Conservation (phyloP, 2,888 invertebrate genomes). For the Chymomyza procnemis region DNA sequence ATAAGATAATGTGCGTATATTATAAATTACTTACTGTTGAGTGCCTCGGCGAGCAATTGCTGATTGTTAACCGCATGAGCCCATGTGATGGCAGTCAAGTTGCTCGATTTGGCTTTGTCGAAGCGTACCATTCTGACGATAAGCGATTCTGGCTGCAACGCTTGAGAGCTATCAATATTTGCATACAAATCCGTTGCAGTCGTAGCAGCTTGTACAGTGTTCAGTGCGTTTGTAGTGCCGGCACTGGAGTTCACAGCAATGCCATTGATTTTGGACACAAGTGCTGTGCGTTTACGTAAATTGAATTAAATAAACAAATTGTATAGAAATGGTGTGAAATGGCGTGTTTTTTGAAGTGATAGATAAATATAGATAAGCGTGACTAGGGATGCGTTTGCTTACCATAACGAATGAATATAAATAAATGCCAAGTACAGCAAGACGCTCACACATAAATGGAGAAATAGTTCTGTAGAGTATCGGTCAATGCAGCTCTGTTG, state of each 20-base stretch:
- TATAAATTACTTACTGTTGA: constrained; percentile 80
- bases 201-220: background rate
- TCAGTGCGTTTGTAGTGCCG: background rate
- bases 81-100: constrained; percentile 88
- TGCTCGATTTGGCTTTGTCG: constrained; percentile 68
- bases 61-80: constrained; percentile 91
- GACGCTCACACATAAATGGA: background rate
- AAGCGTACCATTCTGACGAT: constrained; percentile 16
- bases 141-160: constrained; percentile 19
- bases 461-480: background rate
- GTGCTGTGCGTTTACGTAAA: background rate
- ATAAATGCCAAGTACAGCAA: background rate
- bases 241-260: background rate
- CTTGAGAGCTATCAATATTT: constrained; percentile 2
- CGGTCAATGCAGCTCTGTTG: background rate
- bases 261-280: background rate
- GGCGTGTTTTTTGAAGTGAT: background rate
- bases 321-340: background rate
- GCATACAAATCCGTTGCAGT: background rate
- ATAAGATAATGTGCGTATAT: background rate
- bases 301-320: background rate
- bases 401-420: background rate
- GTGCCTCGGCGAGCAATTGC: constrained; percentile 81
- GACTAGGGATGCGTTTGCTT: background rate
- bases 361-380: background rate